Evolutionary conservation across 23 tunicate genomes (phyloP).

Genomic region (Styela clava): DNA sequence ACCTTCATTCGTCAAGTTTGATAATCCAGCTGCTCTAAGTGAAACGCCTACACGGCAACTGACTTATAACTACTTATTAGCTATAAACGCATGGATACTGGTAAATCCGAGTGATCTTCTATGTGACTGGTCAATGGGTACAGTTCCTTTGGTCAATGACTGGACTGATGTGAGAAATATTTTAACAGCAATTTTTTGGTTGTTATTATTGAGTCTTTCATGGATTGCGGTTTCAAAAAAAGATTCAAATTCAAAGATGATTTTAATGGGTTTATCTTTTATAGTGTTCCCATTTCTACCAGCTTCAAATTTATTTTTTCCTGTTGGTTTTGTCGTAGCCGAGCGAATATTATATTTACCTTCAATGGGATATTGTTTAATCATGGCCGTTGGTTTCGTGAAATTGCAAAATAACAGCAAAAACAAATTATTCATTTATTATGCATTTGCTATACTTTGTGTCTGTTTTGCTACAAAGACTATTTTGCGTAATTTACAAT

Average conservation of each 20-base stretch:
- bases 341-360: constrained; percentile 89
- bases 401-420: background rate
- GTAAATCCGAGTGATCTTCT: constrained; percentile 55
- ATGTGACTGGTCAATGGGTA: constrained; percentile 95
- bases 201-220: constrained; percentile 28
- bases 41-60: constrained; percentile 59
- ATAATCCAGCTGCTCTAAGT: constrained; percentile 71
- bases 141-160: constrained; percentile 43
- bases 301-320: constrained; percentile 79
- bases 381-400: constrained; percentile 57
- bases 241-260: constrained; percentile 24
- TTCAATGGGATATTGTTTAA: constrained; percentile 70
- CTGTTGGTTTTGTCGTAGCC: constrained; percentile 97
- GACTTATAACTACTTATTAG: constrained; percentile 63
- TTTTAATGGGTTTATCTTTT: constrained; percentile 39
- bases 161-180: constrained; percentile 56
- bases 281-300: constrained; percentile 83
- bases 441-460: background rate
- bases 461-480: constrained; percentile 41
- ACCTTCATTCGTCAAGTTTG: constrained; percentile 71
- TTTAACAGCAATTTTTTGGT: constrained; percentile 50
- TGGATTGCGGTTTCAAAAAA: constrained; percentile 21
- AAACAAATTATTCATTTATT: background rate
- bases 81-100: constrained; percentile 53
- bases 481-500: constrained; percentile 47